Conservation (phyloP, 2,888 invertebrate genomes). For the Platynereis dumerilii region DNA sequence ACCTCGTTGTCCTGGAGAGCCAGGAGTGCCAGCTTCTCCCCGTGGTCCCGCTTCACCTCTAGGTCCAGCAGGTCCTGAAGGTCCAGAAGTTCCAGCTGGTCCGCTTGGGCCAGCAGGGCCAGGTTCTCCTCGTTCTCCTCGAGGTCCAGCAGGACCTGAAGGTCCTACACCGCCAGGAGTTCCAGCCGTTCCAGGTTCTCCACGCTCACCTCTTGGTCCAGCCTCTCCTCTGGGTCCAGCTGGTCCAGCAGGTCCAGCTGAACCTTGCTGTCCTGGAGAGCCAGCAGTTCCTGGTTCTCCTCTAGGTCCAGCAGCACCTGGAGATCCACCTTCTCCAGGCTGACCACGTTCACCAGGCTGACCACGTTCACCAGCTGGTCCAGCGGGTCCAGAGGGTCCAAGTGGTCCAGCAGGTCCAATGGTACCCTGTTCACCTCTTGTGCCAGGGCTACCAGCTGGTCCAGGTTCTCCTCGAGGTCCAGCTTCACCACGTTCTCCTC, state of each 20-base stretch:
- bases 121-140: slow-evolving; percentile 25
- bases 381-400: slow-evolving; percentile 25
- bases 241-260: slow-evolving; percentile 25
- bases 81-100: slow-evolving; percentile 24
- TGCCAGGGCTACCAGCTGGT: slow-evolving; percentile 20
- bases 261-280: slow-evolving; percentile 27
- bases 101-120: slow-evolving; percentile 29
- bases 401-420: slow-evolving; percentile 25
- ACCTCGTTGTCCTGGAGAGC: background rate
- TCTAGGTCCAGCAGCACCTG: slow-evolving; percentile 30
- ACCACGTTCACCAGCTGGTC: slow-evolving; percentile 8
- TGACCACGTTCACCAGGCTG: slow-evolving; percentile 12
- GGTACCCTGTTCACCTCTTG: slow-evolving; percentile 20
- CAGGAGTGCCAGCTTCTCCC: slow-evolving; percentile 6
- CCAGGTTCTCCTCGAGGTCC: slow-evolving; percentile 25
- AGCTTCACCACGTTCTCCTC: slow-evolving; percentile 14
- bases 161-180: slow-evolving; percentile 31
- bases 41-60: slow-evolving; percentile 27
- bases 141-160: slow-evolving; percentile 22
- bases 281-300: slow-evolving; percentile 35
- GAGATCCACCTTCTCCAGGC: slow-evolving; percentile 25
- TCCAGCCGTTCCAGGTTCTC: slow-evolving; percentile 20
- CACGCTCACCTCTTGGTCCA: slow-evolving; percentile 25
- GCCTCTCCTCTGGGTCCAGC: slow-evolving; percentile 25
- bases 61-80: slow-evolving; percentile 31